Evolutionary conservation across 2,113 vertebrate genomes (phyloP).

Genomic region (Pteropus alecto): DNA sequence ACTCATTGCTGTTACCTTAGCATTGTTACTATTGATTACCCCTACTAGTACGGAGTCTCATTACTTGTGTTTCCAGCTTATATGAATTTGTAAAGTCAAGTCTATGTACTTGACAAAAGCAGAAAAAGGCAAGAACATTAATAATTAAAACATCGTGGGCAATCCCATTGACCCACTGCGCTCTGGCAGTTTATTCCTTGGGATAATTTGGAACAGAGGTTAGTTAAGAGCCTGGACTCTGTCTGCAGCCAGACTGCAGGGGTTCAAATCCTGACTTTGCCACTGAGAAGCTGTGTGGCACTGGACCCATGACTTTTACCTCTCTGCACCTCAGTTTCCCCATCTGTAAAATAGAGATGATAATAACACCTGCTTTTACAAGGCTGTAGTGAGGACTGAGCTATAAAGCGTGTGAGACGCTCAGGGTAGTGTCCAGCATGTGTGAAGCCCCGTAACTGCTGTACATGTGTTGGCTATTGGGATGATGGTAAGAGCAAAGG

Average conservation of each 20-base stretch:
- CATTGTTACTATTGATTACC: neutral
- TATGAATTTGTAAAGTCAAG: neutral
- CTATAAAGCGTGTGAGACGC: neutral
- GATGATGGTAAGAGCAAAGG: no score
- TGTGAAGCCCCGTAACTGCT: rapidly evolving
- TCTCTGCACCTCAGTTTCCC: neutral
- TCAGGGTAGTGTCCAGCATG: no score
- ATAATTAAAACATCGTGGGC: neutral
- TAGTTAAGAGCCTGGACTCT: neutral
- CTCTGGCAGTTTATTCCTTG: no score
- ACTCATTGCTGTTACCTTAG: neutral
- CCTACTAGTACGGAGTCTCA: rapidly evolving
- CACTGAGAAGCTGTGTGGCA: neutral
- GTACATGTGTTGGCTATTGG: rapidly evolving
- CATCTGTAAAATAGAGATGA: neutral
- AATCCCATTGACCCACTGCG: no score
- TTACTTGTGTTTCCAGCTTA: neutral
- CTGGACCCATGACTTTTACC: neutral
- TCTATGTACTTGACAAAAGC: neutral
- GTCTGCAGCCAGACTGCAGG: no score
- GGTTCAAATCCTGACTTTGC: neutral
- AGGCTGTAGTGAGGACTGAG: no score
- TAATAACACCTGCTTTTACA: rapidly evolving
- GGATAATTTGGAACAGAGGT: neutral
- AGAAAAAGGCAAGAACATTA: neutral